Evolutionary conservation across 2,888 invertebrate species (phyloP), one percentile per base, ranked within the genome.

Genomic region (Mamestra brassicae): DNA sequence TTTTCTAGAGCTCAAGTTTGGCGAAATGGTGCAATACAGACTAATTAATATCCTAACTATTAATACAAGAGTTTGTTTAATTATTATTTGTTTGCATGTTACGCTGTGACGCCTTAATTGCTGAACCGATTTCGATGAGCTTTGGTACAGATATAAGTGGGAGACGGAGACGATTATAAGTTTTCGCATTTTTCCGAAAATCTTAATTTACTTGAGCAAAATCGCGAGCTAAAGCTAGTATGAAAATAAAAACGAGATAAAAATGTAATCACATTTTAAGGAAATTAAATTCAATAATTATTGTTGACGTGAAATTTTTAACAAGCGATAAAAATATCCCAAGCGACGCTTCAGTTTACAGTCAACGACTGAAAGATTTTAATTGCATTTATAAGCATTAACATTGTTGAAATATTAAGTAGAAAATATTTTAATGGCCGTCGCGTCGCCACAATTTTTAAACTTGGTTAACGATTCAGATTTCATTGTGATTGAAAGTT

Each of bases 321-420:
- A n/a, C 4, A n/a, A 26, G 4, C 38, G 64, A 70, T 62, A 63
- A 42, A 66, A 80, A 74, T 71, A 63, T 69, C 70, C 55, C 36
- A 64, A 72, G 34, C 66, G 26, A 26, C n/a, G 7, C 13, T 57
- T 38, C 36, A 74, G 52, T 42, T 58, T 50, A n/a, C 50, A 55
- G 38, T 61, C 63, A 65, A 55, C 64, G 74, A 54, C 71, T 65
- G 64, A 83, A 78, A 85, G 5, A 60, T 78, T 83, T 85, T 76
- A 83, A 85, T 85, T 78, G 60, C 76, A 50, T 77, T 74, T 72
- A 75, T 67, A 74, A 74, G 63, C 60, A 67, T 61, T 4, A 13
- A 69, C 60, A 67, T 66, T 75, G 66, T 84, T 77, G 55, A 82
- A 85, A 77, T 71, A 50, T 81, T 71, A 75, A 77, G 57, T 74